Base-by-base conservation (phyloP, 2,888 invertebrate species). In the Himalopsyche kuldschensis region DNA sequence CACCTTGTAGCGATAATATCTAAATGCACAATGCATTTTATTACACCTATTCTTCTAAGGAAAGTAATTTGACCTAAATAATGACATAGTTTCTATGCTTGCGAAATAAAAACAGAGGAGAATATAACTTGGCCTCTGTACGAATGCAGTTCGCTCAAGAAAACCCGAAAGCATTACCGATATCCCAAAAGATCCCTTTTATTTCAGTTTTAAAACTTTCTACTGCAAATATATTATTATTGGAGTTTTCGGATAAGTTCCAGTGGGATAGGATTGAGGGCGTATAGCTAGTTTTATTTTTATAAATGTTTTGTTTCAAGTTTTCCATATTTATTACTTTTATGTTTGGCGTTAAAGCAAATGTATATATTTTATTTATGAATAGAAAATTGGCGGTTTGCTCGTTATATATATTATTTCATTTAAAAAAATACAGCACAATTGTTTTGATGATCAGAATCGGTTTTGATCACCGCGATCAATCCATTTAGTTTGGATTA, bases 121-220 rank as follows among this genome's bases (percentile, higher is more conserved):
- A 35, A 31, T 63, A 55, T 32, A 75, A 32, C 31, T 55, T 32
- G 27, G 35, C 41, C 69, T 77, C 80, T n/a, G 35, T 20, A 35
- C 24, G 80, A 63, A 63, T 35, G 55, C 76, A 80, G 35, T 75
- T 55, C 30, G 69, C 41, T 41, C 46, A 78, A 84, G 84, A 84
- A 78, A 69, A 78, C 69, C 84, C 78, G 78, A 84, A 84, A 84
- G 84, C 82, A 82, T 84, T 84, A 82, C 82, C 80, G 84, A 82
- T 85, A 85, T 83, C 83, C 83, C 48, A 20, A 63, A 80, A 84
- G 81, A 85, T 85, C 84, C 84, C 84, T 81, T 85, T 85, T 85
- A 85, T 85, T 85, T 84, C 84, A 84, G 85, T 85, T 85, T 84
- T 80, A 84, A 82, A 85, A 83, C 84, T 84, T 82, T 55, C 78